Percentiles rank a stretch among this genome's conserved stretches.
Conservation (phyloP, 2,797 vertebrate species). For the Crocodylus rhombifer region DNA sequence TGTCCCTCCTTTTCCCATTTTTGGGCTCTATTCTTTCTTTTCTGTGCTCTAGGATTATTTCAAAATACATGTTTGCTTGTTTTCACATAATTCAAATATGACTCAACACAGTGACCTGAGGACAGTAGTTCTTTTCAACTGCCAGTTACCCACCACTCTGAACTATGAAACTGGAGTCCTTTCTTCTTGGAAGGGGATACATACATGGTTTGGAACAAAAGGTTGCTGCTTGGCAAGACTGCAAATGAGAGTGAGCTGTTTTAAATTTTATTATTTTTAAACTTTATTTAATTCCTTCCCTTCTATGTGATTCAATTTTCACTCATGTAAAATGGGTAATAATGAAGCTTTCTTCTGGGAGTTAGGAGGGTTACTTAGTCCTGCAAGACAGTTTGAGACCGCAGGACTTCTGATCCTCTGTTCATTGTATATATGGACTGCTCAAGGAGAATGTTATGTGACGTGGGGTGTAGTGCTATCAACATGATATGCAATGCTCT, state of each 20-base stretch:
- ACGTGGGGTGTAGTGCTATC: not conserved
- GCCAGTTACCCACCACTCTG: not conserved
- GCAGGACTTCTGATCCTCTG: not conserved
- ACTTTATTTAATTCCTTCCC: not conserved
- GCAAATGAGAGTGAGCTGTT: not conserved
- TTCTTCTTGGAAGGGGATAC: not conserved
- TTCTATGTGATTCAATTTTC: not conserved
- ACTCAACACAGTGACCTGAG: not conserved
- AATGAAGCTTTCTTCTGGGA: not conserved
- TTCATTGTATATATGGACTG: not conserved
- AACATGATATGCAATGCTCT: not conserved
- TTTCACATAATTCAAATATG: not conserved
- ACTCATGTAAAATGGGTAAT: not conserved
- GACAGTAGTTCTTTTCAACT: not conserved
- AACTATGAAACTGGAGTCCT: not conserved
- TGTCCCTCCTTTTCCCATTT: not conserved
- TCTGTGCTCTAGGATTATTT: not conserved
- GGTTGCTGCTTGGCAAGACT: not conserved
- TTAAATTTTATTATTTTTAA: too few relatives aligned
- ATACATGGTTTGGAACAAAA: not conserved
- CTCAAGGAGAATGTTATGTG: not conserved
- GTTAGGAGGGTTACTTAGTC: too few relatives aligned
- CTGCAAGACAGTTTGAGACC: not conserved
- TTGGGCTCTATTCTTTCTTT: not conserved
- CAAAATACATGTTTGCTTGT: not conserved